Base-by-base conservation (phyloP, 2,888 invertebrate species). In the Philopedon plagiatum region DNA sequence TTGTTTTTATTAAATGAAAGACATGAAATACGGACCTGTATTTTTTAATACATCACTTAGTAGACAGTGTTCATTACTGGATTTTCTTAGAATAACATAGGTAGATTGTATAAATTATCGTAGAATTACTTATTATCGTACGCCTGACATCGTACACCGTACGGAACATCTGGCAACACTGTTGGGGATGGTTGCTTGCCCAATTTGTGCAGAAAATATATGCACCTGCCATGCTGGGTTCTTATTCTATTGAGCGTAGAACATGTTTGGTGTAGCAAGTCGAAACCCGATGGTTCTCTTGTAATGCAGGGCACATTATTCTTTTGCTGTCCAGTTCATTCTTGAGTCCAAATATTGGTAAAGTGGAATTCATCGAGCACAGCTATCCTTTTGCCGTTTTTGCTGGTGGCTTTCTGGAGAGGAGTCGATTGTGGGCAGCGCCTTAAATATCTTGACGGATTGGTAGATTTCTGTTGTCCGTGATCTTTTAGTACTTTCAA, bases 361-460 rank as follows among this genome's bases (percentile, higher is more conserved):
- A 57, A 2, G 57, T 29, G 7, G 29, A 23, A 57, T 13, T 57
- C 57, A 3, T 51, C 51, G 7, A 26, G 5, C 32, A 57, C 5
- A 5, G 57, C 26, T 7, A 2, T 18, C 13, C 26, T n/a, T 26
- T 23, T 7, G 5, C n/a, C n/a, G n/a, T 29, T 13, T 32, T 57
- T 37, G 60, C 41, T 18, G 41, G 21, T 60, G 60, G 37, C 21
- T 13, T 1, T 60, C 60, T 41, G 21, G 41, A 60, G 19, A 64
- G 64, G 15, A 67, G 56, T 15, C 29, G 64, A 34, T 66, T 64
- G 8, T 58, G n/a, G 21, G 54, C 69, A 7, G 57, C 56, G 13
- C 69, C 69, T 19, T 75, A 64, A 56, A 71, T 73, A 49, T 75
- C 23, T 39, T 70, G 39, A 44, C 67, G 71, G 23, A 73, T 73